Evolutionary conservation across 2,113 vertebrate species (phyloP).

Genomic region (Thunnus thynnus): DNA sequence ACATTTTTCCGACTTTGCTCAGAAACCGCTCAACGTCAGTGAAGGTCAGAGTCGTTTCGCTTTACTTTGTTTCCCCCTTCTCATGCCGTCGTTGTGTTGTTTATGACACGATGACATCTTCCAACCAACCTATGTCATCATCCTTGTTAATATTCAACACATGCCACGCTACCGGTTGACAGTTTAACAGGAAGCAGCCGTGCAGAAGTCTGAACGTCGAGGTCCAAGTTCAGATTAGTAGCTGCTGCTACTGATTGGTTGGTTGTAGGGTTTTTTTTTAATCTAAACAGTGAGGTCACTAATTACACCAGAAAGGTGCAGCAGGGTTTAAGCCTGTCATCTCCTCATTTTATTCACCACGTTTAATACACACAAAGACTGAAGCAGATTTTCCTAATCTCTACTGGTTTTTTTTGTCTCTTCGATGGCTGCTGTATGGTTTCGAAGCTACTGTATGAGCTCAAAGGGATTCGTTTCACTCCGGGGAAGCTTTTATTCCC

Average conservation of each 20-base stretch:
- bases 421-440: not conserved
- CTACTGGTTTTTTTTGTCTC: conserved; percentile 17
- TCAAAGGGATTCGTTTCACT: conserved; percentile 56
- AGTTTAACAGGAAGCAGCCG: conserved; percentile 22
- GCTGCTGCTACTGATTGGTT: conserved; percentile 28
- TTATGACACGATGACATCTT: conserved; percentile 53
- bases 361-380: conserved; percentile 1
- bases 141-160: conserved; percentile 66
- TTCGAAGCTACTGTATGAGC: conserved; percentile 51
- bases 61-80: conserved; percentile 8
- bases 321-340: not conserved
- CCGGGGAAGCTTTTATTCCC: conserved; percentile 51
- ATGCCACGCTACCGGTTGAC: not conserved
- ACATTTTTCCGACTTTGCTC: not conserved
- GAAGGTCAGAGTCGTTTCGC: not conserved
- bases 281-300: conserved; percentile 44
- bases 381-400: conserved; percentile 10
- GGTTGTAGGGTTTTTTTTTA: conserved; percentile 25
- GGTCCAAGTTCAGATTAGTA: conserved; percentile 45
- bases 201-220: not conserved
- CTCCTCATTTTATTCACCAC: not conserved
- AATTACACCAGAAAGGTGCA: conserved; percentile 10
- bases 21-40: not conserved
- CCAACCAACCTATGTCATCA: conserved; percentile 2
- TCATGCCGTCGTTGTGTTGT: not conserved